phyloP scores from a whole-genome alignment of 2,113 vertebrate genomes.

The Tragelaphus imberbis region DNA sequence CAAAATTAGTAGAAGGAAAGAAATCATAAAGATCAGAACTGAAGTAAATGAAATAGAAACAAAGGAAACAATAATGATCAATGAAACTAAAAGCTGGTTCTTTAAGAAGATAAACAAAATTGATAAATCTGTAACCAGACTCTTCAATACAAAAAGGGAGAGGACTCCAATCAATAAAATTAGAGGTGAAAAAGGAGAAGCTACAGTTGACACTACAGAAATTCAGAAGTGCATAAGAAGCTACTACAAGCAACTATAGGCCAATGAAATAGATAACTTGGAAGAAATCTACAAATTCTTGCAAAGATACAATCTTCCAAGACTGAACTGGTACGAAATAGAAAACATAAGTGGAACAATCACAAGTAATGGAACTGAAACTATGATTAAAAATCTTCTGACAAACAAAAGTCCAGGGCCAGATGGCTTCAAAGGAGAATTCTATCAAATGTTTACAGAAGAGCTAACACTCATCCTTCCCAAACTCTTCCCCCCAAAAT shows the following conservation, averaged over 20 bases:
- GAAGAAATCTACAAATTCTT: not conserved
- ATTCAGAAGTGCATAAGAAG: not conserved
- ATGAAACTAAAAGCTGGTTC: not conserved
- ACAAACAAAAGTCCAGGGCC: not conserved
- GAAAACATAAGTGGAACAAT: not conserved
- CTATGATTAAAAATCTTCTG: not conserved
- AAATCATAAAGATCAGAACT: not conserved
- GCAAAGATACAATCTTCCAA: not conserved
- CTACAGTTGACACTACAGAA: not conserved
- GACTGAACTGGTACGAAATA: not conserved
- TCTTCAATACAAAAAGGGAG: not conserved
- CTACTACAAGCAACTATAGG: not conserved
- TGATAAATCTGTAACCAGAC: not conserved
- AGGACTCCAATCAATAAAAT: not conserved
- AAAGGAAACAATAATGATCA: not conserved
- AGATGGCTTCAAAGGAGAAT: not conserved
- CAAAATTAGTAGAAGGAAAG: not conserved
- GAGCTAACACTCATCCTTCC: not conserved
- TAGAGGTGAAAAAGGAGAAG: not conserved
- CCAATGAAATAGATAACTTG: not conserved
- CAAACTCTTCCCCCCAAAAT: rapidly evolving
- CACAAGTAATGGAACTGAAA: not conserved
- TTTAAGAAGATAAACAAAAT: not conserved
- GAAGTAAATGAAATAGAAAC: not conserved
- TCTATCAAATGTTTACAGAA: not conserved